Evolutionary conservation across 2,797 vertebrate genomes (phyloP).

Genomic region (Schizopygopsis malacanthus): DNA sequence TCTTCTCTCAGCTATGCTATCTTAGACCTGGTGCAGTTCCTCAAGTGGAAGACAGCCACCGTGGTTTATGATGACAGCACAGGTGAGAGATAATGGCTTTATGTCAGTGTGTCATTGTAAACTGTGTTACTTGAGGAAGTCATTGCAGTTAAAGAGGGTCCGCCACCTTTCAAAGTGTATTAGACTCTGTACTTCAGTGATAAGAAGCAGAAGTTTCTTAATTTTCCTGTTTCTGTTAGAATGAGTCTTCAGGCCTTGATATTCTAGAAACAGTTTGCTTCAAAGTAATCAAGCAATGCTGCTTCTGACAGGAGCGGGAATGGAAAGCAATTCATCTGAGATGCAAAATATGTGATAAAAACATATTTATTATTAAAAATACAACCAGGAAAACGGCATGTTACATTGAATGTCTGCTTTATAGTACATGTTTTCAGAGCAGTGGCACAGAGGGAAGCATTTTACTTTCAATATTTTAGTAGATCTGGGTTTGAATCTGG

Average conservation of each 20-base stretch:
- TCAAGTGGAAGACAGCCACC: conserved; percentile 97
- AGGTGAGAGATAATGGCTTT: conserved; percentile 76
- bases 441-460: not conserved
- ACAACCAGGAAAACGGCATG: not conserved
- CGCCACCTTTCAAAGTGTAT: conserved; percentile 25
- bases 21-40: conserved; percentile 94
- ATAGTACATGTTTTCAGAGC: not conserved
- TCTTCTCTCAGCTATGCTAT: conserved; percentile 97
- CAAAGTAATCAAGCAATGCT: conserved; percentile 6
- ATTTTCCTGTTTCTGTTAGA: conserved; percentile 27
- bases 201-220: conserved; percentile 12
- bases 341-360: not conserved
- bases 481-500: not conserved
- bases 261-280: conserved; percentile 4
- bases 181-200: conserved; percentile 10
- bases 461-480: not conserved
- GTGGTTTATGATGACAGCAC: conserved; percentile 99
- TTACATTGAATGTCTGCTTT: not conserved
- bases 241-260: not conserved
- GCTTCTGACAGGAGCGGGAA: not conserved
- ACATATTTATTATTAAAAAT: not conserved
- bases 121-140: not conserved
- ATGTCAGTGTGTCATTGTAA: conserved; percentile 23
- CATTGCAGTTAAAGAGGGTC: not conserved
- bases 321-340: not conserved